These are phyloP conservation scores for Oriolus oriolus DNA, from an alignment of 2,113 vertebrate genomes.

Conservation along the genomic window DNA sequence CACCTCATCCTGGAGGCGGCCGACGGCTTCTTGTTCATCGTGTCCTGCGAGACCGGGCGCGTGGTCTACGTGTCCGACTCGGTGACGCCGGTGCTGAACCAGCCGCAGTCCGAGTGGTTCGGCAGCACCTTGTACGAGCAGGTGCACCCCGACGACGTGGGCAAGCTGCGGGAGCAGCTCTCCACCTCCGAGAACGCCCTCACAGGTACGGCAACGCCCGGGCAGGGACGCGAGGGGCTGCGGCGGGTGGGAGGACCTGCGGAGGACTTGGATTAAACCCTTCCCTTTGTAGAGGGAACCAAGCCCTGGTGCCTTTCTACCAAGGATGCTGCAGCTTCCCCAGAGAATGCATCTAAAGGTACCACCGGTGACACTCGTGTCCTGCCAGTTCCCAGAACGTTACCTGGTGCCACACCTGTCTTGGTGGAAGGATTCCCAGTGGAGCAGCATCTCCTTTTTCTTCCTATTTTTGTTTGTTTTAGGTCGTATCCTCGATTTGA, in stretches of 20 bases:
- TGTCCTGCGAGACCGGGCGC: conserved; percentile 91
- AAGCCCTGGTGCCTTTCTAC: conserved; percentile 51
- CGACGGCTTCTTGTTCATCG: conserved; percentile 95
- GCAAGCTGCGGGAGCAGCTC: conserved; percentile 94
- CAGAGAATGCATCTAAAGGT: conserved; percentile 31
- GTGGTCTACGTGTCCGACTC: conserved; percentile 95
- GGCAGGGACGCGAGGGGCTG: fast-evolving
- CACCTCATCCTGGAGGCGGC: conserved; percentile 95
- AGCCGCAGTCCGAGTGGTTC: conserved; percentile 91
- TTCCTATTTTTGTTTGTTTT: not conserved
- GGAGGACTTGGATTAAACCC: not conserved
- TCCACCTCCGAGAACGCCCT: conserved; percentile 89
- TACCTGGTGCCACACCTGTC: not conserved
- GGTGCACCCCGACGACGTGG: conserved; percentile 92
- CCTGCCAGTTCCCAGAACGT: not conserved
- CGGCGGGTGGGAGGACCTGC: not conserved
- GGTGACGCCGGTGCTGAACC: conserved; percentile 91
- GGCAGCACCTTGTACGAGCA: conserved; percentile 93
- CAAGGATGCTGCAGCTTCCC: conserved; percentile 43
- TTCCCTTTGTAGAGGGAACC: conserved; percentile 57
- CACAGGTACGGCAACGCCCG: conserved; percentile 68
- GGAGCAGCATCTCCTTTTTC: not conserved
- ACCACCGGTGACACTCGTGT: not conserved
- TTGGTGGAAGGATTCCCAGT: not conserved
- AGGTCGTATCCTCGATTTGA: conserved; percentile 94